A percentile compares a stretch with the other conserved stretches of the same genome.
These are phyloP conservation scores for Ischnura elegans DNA, from an alignment of 2,888 invertebrate genomes.

Conservation along the genomic window DNA sequence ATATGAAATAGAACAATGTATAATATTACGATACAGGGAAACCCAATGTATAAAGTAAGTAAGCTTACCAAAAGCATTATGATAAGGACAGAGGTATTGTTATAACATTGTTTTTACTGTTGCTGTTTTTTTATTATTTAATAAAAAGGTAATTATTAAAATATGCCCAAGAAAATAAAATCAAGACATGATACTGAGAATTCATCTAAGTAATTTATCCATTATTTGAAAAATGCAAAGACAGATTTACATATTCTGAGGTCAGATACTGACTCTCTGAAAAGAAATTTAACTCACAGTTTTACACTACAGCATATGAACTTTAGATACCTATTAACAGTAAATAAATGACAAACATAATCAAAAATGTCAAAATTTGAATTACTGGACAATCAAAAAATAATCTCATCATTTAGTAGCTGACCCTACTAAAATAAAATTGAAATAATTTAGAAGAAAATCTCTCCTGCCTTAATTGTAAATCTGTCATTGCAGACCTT, in stretches of 20 bases:
- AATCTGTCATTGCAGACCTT: conserved; percentile 30
- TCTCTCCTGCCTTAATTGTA: neutral
- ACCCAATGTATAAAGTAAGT: conserved; percentile 46
- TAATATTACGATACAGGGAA: conserved; percentile 59
- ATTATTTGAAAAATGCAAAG: neutral
- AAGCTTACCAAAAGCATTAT: conserved; percentile 42
- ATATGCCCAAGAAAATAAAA: conserved; percentile 64
- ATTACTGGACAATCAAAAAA: no score
- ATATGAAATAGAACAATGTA: conserved; percentile 60
- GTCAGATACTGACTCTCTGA: neutral
- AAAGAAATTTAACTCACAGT: neutral
- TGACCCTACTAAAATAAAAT: no score
- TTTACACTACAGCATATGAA: no score
- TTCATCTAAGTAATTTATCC: conserved; percentile 32
- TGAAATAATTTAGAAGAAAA: no score
- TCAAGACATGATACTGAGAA: conserved; percentile 40
- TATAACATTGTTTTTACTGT: conserved; percentile 66
- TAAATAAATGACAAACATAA: no score
- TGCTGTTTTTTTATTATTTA: conserved; percentile 64
- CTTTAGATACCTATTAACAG: no score
- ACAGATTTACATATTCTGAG: conserved; percentile 11
- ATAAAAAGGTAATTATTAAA: conserved; percentile 62
- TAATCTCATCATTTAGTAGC: no score
- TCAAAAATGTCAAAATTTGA: no score
- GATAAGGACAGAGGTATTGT: conserved; percentile 57